Percentiles rank a stretch among this genome's conserved stretches.
These are phyloP conservation scores for Stichodactyla mertensii DNA, from an alignment of 64 coral and sea anemone genomes.

Conservation along the genomic window DNA sequence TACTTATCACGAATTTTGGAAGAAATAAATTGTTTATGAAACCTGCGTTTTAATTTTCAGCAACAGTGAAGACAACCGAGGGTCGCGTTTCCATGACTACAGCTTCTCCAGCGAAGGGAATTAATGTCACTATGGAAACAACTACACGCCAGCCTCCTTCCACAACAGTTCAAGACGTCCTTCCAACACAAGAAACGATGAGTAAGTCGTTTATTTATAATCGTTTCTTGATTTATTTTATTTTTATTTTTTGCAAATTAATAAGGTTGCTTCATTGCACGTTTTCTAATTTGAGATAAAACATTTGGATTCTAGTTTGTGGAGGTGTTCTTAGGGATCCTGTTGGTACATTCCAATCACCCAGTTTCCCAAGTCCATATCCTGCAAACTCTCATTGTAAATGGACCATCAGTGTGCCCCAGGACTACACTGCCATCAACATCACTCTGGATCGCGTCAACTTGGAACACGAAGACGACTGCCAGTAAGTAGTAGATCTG, in stretches of 20 bases:
- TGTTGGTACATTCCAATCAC: not conserved
- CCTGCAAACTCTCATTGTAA: constrained; percentile 19
- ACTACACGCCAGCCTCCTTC: too few relatives aligned
- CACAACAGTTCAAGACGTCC: too few relatives aligned
- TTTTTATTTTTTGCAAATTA: not conserved
- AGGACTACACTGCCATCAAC: not conserved
- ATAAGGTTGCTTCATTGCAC: too few relatives aligned
- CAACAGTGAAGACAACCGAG: not conserved
- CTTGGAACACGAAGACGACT: not conserved
- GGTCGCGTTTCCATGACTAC: constrained; percentile 6
- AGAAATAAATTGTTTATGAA: not conserved
- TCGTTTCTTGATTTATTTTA: not conserved
- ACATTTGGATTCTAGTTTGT: not conserved
- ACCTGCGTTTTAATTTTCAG: not conserved
- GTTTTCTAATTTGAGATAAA: not conserved
- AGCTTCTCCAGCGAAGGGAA: not conserved
- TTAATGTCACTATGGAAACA: not conserved
- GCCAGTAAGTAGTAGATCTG: constrained; percentile 22
- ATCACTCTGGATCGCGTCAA: not conserved
- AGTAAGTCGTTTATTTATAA: not conserved
- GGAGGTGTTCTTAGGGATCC: not conserved
- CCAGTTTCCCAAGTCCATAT: constrained; percentile 11
- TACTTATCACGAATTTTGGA: too few relatives aligned
- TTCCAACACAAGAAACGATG: not conserved
- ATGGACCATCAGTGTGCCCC: constrained; percentile 20